Conservation (phyloP, 2,113 vertebrate species). For the Podarcis raffonei region DNA sequence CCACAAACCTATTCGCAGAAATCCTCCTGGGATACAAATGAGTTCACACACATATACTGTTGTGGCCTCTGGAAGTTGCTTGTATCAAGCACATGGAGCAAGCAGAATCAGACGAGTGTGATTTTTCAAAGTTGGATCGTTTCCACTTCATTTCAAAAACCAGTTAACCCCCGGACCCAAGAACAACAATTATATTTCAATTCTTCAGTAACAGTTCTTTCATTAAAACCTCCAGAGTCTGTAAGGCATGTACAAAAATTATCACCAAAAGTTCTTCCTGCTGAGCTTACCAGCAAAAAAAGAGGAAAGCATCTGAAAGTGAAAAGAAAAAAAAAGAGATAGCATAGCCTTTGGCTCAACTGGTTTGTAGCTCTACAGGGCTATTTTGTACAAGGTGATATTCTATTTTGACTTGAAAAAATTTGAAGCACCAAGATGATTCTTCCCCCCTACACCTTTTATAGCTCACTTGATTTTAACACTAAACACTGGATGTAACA, state of each 20-base stretch:
- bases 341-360: conserved; percentile 24
- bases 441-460: neutral
- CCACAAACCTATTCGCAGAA: neutral
- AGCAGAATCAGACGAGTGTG: neutral
- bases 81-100: too few relatives aligned
- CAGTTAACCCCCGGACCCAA: neutral
- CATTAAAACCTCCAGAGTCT: conserved; percentile 32
- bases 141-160: neutral
- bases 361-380: conserved; percentile 25
- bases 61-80: neutral
- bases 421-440: conserved; percentile 9
- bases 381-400: conserved; percentile 39
- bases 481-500: conserved; percentile 13
- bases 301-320: conserved; percentile 28
- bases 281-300: conserved; percentile 32
- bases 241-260: conserved; percentile 42
- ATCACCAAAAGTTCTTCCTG: neutral
- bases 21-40: too few relatives aligned
- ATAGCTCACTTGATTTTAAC: conserved; percentile 42
- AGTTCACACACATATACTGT: neutral
- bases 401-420: conserved; percentile 32
- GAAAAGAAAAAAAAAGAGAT: neutral
- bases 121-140: neutral
- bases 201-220: neutral
- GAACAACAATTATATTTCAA: neutral